Base-by-base conservation (phyloP, 2,888 invertebrate genomes). In the Agrochola lychnidis region DNA sequence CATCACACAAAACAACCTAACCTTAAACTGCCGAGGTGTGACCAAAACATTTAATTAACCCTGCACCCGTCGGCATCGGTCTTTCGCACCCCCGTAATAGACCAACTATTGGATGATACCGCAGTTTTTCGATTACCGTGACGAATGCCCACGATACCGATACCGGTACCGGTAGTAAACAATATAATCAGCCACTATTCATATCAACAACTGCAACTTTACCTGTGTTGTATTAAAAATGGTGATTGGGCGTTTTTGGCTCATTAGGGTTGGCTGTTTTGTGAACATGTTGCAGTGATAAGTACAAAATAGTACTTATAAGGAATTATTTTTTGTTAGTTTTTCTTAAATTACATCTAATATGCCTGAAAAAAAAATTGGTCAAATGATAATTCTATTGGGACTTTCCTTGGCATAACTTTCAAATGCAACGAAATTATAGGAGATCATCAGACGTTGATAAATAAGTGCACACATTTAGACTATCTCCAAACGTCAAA, bases 161-260 rank as follows among this genome's bases (percentile, higher is more conserved):
- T 75, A 93, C 66, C 80, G 48, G 83, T 73, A 82, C 84, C 92
- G 91, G 90, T 92, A 93, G 89, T 93, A 96, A 95, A 96, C 96
- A 96, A 96, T 96, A 96, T 95, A 96, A 96, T 96, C 95, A 96
- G 95, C 95, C 93, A 94, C 95, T 90, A 96, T 96, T 96, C 92
- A 90, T 85, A 86, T 89, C 89, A 90, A 88, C 89, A 88, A 89
- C 88, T 86, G 89, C 88, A 82, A 89, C 88, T 91, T 91, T 91
- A 92, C 92, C 91, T 89, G 90, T 83, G 85, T 85, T 89, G 92
- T 96, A 96, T 96, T 96, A 96, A 96, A 96, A 95, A 94, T 91
- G 88, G 94, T 96, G 96, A 96, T 95, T 88, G 89, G 90, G 95
- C 96, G 88, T 91, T 94, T 95, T 95, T 88, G 87, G 61, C 87